Evolutionary conservation across 2,888 invertebrate genomes (phyloP), one percentile per base, ranked within the genome.

Genomic region (Plebejus argus): DNA sequence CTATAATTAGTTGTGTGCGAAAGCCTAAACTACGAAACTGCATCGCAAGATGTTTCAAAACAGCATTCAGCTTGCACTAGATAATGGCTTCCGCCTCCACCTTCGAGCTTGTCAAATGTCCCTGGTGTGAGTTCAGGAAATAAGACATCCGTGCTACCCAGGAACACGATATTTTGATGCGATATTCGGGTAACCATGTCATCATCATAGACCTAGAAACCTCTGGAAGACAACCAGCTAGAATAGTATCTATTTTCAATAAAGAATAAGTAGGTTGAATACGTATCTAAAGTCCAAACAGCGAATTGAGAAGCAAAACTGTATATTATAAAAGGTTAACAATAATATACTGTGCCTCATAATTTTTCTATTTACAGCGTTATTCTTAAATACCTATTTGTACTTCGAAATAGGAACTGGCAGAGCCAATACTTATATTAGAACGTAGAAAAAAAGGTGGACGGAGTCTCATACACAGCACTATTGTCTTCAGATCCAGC

Each of bases 61-160:
- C 18, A 18, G 66, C 28, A 10, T 66, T 66, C 66, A 33, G 66
- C 66, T 33, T 66, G 66, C 33, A 66, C 66, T 20, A 66, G 66
- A 12, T 66, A 66, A 66, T 66, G 18, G 66, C 66, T 66, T 66
- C 66, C 66, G 23, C 15, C 61, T 23, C 66, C 28, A 66, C 28
- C 28, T 66, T 33, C 15, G 15, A 66, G 66, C 66, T 66, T 18
- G 66, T 28, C 28, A 33, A 20, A 20, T 18, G 28, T 66, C 28
- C 66, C 66, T 66, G 66, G 66, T 61, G 20, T 7, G 18, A 58
- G 61, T 15, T 15, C 66, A 66, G 66, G 66, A 33, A 66, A 66
- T 66, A 66, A 28, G 28, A 66, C 66, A 33, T 66, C 28, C 66
- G 66, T 66, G 66, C 28, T 23, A 23, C 28, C 15, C 15, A 66